phyloP scores from a whole-genome alignment of 1,140 invertebrate genomes.

The Eurytemora carolleeae region DNA sequence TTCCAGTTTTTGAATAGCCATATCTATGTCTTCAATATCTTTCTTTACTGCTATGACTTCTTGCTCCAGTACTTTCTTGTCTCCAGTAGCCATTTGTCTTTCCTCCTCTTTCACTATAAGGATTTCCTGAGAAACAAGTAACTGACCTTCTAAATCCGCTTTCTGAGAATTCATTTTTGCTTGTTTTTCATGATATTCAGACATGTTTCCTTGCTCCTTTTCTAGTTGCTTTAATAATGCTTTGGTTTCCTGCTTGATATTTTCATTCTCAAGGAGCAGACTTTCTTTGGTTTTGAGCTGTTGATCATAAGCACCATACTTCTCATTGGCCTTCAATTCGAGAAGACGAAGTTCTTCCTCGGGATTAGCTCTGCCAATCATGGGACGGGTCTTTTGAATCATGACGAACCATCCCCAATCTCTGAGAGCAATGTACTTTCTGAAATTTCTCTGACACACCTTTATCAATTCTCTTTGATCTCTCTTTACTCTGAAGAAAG shows the following conservation, averaged over 20 bases:
- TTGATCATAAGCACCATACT: conserved; percentile 70
- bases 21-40: conserved; percentile 40
- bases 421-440: conserved; percentile 90
- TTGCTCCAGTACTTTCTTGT: conserved; percentile 22
- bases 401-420: conserved; percentile 99
- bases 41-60: conserved; percentile 30
- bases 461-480: conserved; percentile 63
- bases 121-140: conserved; percentile 37
- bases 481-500: conserved; percentile 88
- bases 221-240: conserved; percentile 63
- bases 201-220: too few species aligned
- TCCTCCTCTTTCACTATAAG: conserved; percentile 39
- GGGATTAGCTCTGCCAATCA: conserved; percentile 91
- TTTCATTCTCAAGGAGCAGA: conserved; percentile 73
- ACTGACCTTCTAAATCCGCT: conserved; percentile 78
- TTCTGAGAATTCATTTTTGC: conserved; percentile 85
- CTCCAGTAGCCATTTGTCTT: conserved; percentile 19
- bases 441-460: too few species aligned
- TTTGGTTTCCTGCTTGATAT: conserved; percentile 76
- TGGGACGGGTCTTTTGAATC: too few species aligned
- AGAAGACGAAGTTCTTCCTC: conserved; percentile 95
- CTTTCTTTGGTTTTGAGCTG: conserved; percentile 91
- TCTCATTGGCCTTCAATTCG: conserved; percentile 64
- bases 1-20: too few species aligned
- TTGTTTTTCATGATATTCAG: conserved; percentile 74